Percentiles rank a stretch among this genome's conserved stretches.
Evolutionary conservation across 2,797 vertebrate species (phyloP).

Genomic region (Myiothlypis coronata): DNA sequence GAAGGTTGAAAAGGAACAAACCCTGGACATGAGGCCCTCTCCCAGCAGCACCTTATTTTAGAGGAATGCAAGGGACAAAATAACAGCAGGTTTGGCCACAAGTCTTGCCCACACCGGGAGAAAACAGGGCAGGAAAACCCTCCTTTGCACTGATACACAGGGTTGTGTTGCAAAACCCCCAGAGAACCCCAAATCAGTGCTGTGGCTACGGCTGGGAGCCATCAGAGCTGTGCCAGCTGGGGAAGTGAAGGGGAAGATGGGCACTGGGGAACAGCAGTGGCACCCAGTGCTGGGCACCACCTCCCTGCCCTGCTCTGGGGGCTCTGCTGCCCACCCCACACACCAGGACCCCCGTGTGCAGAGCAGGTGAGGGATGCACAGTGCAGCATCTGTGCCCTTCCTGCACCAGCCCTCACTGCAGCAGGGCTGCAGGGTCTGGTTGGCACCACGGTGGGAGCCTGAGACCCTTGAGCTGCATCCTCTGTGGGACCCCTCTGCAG

Average conservation of each 20-base stretch:
- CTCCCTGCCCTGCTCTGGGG: not conserved
- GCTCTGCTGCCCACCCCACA: not conserved
- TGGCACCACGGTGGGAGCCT: not conserved
- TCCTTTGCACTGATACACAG: accelerated
- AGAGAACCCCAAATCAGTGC: not conserved
- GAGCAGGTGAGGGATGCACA: not conserved
- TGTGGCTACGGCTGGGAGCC: accelerated
- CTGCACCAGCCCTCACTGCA: not conserved
- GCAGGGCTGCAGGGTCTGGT: not conserved
- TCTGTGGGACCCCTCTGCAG: not conserved
- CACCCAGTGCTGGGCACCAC: not conserved
- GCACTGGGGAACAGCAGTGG: not conserved
- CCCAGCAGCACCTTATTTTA: not conserved
- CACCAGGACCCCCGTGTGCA: not conserved
- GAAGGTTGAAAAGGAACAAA: not conserved
- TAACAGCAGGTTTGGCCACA: not conserved
- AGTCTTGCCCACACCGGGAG: accelerated
- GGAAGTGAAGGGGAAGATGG: not conserved
- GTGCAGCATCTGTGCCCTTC: not conserved
- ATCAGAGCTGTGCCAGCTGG: not conserved
- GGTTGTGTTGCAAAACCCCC: not conserved
- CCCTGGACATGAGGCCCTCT: not conserved
- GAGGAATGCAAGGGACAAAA: not conserved
- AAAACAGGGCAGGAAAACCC: not conserved
- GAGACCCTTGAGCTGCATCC: not conserved